These are phyloP conservation scores for Gymnocephalus cernua DNA, from an alignment of 2,113 vertebrate genomes.

Conservation along the genomic window DNA sequence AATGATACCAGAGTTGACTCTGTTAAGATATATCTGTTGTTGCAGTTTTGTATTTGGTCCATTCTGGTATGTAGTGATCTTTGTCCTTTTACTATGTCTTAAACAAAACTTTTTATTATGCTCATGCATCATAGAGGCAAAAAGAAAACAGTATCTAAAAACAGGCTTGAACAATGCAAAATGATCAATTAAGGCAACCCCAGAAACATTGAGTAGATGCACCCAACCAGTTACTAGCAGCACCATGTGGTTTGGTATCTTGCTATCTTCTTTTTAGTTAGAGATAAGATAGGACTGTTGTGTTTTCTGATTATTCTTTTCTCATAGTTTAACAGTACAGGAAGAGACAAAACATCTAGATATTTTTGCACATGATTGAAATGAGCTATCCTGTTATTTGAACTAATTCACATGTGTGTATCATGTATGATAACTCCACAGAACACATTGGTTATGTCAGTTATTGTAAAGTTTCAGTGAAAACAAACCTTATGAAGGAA, in stretches of 20 bases:
- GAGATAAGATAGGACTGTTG: neutral
- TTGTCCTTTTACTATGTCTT: neutral
- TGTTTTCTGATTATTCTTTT: neutral
- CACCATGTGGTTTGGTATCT: neutral
- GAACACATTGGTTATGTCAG: neutral
- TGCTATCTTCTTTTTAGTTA: too few relatives aligned
- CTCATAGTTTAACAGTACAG: neutral
- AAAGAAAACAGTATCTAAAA: neutral
- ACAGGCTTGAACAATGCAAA: neutral
- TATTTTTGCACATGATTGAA: neutral
- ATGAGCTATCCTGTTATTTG: neutral
- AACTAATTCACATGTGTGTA: neutral
- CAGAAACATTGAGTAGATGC: neutral
- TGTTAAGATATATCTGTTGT: conserved; percentile 12
- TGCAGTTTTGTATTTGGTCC: neutral
- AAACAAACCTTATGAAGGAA: conserved; percentile 27
- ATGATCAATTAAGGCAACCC: neutral
- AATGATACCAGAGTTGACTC: conserved; percentile 57
- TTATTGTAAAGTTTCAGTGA: conserved; percentile 9
- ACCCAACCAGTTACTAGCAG: neutral
- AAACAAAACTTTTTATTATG: neutral
- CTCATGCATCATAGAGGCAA: neutral
- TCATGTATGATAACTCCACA: neutral
- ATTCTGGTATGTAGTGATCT: neutral
- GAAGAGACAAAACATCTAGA: neutral